Evolutionary conservation across 2,797 vertebrate genomes (phyloP).

Genomic region (Hirundo rustica): DNA sequence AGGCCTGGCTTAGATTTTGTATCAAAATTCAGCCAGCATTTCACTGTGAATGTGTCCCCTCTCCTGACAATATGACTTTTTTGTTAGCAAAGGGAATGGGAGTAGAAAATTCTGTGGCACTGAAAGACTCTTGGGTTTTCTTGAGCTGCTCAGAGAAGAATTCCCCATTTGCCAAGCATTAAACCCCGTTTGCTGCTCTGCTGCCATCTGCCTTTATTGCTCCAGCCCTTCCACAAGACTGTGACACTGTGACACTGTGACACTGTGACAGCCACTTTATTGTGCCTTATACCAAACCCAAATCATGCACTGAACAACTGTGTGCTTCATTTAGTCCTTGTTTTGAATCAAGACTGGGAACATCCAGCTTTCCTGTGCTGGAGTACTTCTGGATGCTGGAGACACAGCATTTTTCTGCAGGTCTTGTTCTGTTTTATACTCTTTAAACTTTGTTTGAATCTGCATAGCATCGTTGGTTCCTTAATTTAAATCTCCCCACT

Average conservation of each 20-base stretch:
- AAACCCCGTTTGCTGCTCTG: slow-evolving; percentile 8
- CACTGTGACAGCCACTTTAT: not conserved
- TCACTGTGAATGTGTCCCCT: accelerated
- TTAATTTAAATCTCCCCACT: not conserved
- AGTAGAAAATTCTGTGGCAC: not conserved
- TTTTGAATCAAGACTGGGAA: not conserved
- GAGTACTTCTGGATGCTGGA: not conserved
- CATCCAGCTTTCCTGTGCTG: not conserved
- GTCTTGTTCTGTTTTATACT: not conserved
- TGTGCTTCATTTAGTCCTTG: not conserved
- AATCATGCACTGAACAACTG: not conserved
- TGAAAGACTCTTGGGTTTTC: not conserved
- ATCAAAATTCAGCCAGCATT: not conserved
- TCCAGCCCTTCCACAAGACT: not conserved
- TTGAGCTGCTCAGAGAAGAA: not conserved
- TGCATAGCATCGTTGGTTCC: not conserved
- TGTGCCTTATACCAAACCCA: not conserved
- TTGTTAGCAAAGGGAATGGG: not conserved
- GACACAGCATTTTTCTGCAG: not conserved
- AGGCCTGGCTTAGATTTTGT: not conserved
- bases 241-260: not conserved
- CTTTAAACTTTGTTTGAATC: not conserved
- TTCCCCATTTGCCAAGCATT: slow-evolving; percentile 5
- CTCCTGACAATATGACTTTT: not conserved
- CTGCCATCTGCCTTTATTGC: slow-evolving; percentile 28